Evolutionary conservation across 2,888 invertebrate genomes (phyloP).

Genomic region (Hecatera dysodea): DNA sequence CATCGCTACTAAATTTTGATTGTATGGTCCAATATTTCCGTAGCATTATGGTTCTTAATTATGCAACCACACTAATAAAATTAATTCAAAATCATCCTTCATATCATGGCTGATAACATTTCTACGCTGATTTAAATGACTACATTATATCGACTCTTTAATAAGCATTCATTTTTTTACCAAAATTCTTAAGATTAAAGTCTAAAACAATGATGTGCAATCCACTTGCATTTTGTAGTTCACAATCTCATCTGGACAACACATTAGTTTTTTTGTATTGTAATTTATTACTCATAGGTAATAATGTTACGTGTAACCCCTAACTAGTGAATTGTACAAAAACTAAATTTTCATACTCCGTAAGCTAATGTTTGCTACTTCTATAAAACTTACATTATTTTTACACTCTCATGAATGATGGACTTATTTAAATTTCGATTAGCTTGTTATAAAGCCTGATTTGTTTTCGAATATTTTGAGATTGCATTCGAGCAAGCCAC

Average conservation of each 20-base stretch:
- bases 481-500: conserved; percentile 44
- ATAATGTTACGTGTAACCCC: conserved; percentile 77
- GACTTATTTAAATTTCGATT: conserved; percentile 46
- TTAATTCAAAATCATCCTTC: conserved; percentile 56
- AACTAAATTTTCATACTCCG: conserved; percentile 84
- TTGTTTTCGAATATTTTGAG: conserved; percentile 31
- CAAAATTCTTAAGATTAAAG: conserved; percentile 65
- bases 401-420: conserved; percentile 77
- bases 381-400: conserved; percentile 85
- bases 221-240: conserved; percentile 66
- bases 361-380: conserved; percentile 82
- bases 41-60: conserved; percentile 60
- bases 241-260: conserved; percentile 62
- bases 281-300: conserved; percentile 71
- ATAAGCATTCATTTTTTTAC: conserved; percentile 73
- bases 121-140: conserved; percentile 74
- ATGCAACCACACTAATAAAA: conserved; percentile 64
- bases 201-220: conserved; percentile 71
- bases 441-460: conserved; percentile 38
- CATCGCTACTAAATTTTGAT: conserved; percentile 57
- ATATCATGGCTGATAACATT: conserved; percentile 65
- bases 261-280: conserved; percentile 60
- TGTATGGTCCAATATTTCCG: conserved; percentile 65
- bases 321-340: conserved; percentile 89
- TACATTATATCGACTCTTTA: conserved; percentile 74